These are phyloP conservation scores for Schmidtea mediterranea DNA, from an alignment of 1,140 invertebrate species.

Conservation along the genomic window DNA sequence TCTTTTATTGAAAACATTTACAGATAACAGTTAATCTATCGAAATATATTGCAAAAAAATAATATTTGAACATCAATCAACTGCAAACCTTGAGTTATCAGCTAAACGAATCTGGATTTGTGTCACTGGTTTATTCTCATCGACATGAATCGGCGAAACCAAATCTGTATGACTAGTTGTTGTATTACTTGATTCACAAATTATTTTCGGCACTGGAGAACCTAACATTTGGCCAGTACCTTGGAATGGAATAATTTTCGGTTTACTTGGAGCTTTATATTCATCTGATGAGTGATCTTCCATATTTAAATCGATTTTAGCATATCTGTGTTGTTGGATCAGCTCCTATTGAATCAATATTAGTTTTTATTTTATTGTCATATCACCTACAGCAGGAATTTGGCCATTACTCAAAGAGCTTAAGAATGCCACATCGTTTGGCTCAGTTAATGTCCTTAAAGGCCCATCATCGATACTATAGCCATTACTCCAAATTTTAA, in stretches of 20 bases:
- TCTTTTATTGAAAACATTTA: not conserved
- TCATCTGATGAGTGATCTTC: conserved; percentile 66
- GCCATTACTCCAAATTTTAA: conserved; percentile 74
- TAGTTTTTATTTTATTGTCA: conserved; percentile 4
- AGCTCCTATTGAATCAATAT: conserved; percentile 34
- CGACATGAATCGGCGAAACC: conserved; percentile 38
- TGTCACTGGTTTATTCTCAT: conserved; percentile 44
- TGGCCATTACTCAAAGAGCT: conserved; percentile 52
- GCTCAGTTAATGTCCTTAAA: conserved; percentile 51
- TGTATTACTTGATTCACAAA: conserved; percentile 11
- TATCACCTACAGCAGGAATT: conserved; percentile 9
- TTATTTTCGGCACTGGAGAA: conserved; percentile 11
- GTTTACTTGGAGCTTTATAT: conserved; percentile 35
- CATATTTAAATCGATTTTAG: conserved; percentile 59
- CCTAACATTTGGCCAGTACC: conserved; percentile 65
- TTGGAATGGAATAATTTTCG: conserved; percentile 42
- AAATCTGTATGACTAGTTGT: conserved; percentile 24
- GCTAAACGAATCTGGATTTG: conserved; percentile 64
- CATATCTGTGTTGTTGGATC: conserved; percentile 36
- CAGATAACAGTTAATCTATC: not conserved
- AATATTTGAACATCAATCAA: conserved; percentile 5
- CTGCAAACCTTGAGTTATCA: conserved; percentile 49
- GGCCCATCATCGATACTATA: conserved; percentile 72
- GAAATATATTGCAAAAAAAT: too few relatives aligned
- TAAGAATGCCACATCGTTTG: conserved; percentile 57